Base-by-base conservation (phyloP, 2,797 vertebrate genomes). In the Argentina silus region DNA sequence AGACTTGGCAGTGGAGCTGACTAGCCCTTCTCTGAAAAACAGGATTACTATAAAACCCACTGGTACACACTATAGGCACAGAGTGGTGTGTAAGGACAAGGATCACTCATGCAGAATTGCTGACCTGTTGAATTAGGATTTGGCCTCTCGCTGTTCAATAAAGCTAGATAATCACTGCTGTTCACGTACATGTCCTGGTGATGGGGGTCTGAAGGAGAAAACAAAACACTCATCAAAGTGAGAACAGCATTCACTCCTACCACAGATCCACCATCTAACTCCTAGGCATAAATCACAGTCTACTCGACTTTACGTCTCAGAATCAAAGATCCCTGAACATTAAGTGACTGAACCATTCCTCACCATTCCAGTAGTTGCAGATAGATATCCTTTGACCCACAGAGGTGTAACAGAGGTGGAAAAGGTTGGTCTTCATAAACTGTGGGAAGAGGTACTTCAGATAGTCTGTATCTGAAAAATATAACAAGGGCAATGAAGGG, bases 341-440 rank as follows among this genome's bases (percentile, higher is more conserved):
- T 36, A 36, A 36, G 27, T 36, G 27, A 36, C 27, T 36, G 27
- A 36, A 36, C 27, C 27, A 36, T 36, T 36, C 27, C 93, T 94
- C 85, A 97, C 96, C 96, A 0, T 97, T 97, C 96, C 96, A 98
- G 85, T 97, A 98, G 90, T 98, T 97, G 84, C 96, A 98, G 91
- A 98, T 96, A 70, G 96, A 98, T 67, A 97, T 88, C 62, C 88
- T 92, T 87, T 97, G 96, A 0, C 96, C 96, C 17, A 95, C 50
- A 0, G 81, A 80, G 0, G 94, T 96, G 77, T 98, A 98, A 84
- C 96, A 98, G 55, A 97, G 61, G 75, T 94, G 94, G 78, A 90
- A 98, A 1, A 98, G 85, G 81, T 97, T 96, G 43, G 95, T 92
- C 67, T 96, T 95, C 75, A 98, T 89, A 73, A 95, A 95, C 42